Conservation (phyloP, 2,113 vertebrate genomes). For the Pitta sordida region DNA sequence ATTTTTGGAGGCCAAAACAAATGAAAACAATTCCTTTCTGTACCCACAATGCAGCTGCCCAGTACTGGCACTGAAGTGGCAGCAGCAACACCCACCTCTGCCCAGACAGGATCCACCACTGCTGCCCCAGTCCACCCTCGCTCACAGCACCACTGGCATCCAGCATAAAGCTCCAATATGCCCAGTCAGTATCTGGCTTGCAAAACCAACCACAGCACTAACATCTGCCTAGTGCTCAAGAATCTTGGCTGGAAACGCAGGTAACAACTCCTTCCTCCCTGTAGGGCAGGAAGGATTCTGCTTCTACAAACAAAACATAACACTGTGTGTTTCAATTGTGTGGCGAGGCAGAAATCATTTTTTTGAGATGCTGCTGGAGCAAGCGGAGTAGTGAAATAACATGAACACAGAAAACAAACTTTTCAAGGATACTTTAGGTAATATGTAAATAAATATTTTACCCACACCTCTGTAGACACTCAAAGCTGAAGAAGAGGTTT, state of each 20-base stretch:
- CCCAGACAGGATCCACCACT: not conserved
- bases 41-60: not conserved
- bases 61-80: fast-evolving
- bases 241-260: not conserved
- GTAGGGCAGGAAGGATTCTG: not conserved
- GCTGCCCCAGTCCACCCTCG: not conserved
- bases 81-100: not conserved
- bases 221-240: not conserved
- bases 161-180: not conserved
- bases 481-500: not conserved
- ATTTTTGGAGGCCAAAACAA: not conserved
- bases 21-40: not conserved
- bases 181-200: not conserved
- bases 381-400: not conserved
- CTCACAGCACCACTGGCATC: not conserved
- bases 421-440: not conserved
- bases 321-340: not conserved
- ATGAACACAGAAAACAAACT: not conserved
- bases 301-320: not conserved
- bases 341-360: not conserved
- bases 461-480: not conserved
- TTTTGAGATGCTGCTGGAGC: not conserved
- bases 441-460: not conserved
- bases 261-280: not conserved
- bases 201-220: not conserved